Evolutionary conservation across 2,888 invertebrate species (phyloP).

Genomic region (Euproctis similis): DNA sequence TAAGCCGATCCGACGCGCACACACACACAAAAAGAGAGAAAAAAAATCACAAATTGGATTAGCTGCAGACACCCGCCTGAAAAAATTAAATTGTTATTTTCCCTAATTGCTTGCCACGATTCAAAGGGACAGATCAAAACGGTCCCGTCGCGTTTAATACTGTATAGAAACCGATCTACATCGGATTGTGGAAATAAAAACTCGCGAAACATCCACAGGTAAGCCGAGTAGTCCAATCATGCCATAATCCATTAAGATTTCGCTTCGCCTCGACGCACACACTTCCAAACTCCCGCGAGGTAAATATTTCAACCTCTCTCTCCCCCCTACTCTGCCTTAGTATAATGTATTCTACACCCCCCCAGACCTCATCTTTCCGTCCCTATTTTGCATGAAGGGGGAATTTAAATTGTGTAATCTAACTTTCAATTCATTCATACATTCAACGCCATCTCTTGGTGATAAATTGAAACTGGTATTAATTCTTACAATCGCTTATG

Average conservation of each 20-base stretch:
- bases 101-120: conserved; percentile 44
- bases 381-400: conserved; percentile 75
- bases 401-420: conserved; percentile 77
- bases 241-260: conserved; percentile 75
- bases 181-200: conserved; percentile 29
- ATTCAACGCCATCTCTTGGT: conserved; percentile 72
- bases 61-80: conserved; percentile 23
- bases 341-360: conserved; percentile 68
- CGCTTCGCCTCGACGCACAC: conserved; percentile 59
- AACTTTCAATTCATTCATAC: conserved; percentile 77
- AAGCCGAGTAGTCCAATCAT: conserved; percentile 64
- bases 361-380: conserved; percentile 70
- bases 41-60: conserved; percentile 32
- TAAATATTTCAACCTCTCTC: conserved; percentile 70
- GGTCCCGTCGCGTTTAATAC: conserved; percentile 37
- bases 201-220: conserved; percentile 52
- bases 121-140: conserved; percentile 33
- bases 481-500: conserved; percentile 62
- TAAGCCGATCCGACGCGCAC: conserved; percentile 25
- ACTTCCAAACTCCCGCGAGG: conserved; percentile 70
- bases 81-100: conserved; percentile 49
- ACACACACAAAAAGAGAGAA: no score
- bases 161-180: conserved; percentile 45
- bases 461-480: conserved; percentile 72
- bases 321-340: conserved; percentile 38